Base-by-base conservation (phyloP, 2,888 invertebrate genomes). In the Phyllotreta striolata region DNA sequence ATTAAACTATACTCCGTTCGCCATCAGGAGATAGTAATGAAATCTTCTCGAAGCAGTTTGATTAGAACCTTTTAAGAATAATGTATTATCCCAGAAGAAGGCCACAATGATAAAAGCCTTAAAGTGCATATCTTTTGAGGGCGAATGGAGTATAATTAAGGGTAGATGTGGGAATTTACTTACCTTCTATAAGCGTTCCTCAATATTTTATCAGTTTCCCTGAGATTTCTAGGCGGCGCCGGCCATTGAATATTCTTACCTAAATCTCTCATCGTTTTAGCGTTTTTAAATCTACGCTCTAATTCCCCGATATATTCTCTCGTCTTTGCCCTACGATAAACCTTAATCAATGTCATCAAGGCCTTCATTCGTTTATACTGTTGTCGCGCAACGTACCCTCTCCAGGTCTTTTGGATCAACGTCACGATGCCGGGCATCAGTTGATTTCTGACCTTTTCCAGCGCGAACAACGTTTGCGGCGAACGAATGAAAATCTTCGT, bases 401-500 rank as follows among this genome's bases (percentile, higher is more conserved):
- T 87, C 89, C 96, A 96, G 81, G 95, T 92, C 84, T 98, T 98
- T 84, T 99, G 98, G 71, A 99, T 86, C 76, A 97, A 86, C 37
- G 93, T 89, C 59, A 96, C 95, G 71, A 99, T 95, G 63, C 91
- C 90, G 0, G 97, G 97, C 67, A 99, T 91, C 78, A 93, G 87
- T 70, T 91, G 90, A 56, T 93, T 92, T 72, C 98, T 88, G 49
- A 91, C 88, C 79, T 88, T 89, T 81, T 99, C 98, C 74, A 99
- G 82, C 0, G 89, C 86, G 80, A 98, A 97, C 59, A 99, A 83
- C 0, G 97, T 98, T 73, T 88, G 89, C 0, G 98, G 98, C 9
- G 94, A 92, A 78, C 96, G 87, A 70, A 98, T 93, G 78, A 99
- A 99, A 57, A 98, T 87, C 83, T 99, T 98, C 0, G 96, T 97